These are phyloP conservation scores for Tachycineta bicolor DNA, from an alignment of 2,113 vertebrate species.

Conservation along the genomic window DNA sequence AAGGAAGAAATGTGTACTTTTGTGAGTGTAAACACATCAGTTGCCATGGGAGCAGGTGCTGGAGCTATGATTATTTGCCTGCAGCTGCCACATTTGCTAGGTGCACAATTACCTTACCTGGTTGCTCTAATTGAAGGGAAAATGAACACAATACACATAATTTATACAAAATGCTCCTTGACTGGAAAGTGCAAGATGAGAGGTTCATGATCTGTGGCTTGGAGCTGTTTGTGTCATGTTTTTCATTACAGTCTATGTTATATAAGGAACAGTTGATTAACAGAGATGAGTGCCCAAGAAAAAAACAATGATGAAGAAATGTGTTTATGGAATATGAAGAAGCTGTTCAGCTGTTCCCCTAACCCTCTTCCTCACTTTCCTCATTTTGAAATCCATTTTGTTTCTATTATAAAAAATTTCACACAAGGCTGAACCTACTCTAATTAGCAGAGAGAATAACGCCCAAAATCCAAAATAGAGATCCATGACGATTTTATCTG, in stretches of 20 bases:
- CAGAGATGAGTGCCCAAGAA: neutral
- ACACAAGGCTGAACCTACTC: neutral
- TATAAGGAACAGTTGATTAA: neutral
- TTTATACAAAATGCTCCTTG: constrained; percentile 30
- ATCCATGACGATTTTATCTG: neutral
- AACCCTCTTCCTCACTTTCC: neutral
- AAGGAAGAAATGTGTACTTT: constrained; percentile 41
- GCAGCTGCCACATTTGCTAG: constrained; percentile 37
- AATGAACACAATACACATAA: constrained; percentile 24
- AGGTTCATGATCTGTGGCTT: neutral
- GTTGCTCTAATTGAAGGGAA: constrained; percentile 26
- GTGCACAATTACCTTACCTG: constrained; percentile 54
- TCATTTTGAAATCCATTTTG: neutral
- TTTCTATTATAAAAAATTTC: neutral
- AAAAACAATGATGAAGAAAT: neutral
- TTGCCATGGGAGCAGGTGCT: constrained; percentile 59
- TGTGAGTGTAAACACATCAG: constrained; percentile 57
- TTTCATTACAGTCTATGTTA: constrained; percentile 2
- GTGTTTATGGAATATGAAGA: neutral
- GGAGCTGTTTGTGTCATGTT: neutral
- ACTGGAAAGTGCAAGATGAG: neutral
- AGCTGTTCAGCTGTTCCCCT: neutral
- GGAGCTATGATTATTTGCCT: constrained; percentile 56
- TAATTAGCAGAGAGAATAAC: neutral
- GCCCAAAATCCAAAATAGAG: neutral